Base-by-base conservation (phyloP, 1,140 invertebrate species). In the Aphelinus certus region DNA sequence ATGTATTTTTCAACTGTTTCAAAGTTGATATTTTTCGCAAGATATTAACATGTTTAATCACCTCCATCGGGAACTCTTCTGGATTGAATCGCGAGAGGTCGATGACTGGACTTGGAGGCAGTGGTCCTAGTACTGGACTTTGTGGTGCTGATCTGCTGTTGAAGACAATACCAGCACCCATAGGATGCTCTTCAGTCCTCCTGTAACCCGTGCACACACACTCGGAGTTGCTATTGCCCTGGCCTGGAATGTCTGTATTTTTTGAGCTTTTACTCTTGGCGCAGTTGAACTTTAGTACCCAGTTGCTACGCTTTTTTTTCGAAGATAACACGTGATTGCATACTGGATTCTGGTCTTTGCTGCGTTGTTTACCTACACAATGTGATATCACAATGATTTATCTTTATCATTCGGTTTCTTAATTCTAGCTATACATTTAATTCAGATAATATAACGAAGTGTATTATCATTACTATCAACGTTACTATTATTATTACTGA, bases 151-250 rank as follows among this genome's bases (percentile, higher is more conserved):
- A 85, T 75, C 81, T 76, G 74, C 85, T 85, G 70, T 89, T 88
- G 75, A 90, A 90, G n/a, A 89, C 84, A 42, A 88, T 84, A 65
- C 87, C 87, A 70, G 88, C 85, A 26, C 87, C 87, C 74, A 90
- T 83, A 75, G 88, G 86, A 75, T 90, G 88, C 45, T 91, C 89
- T 73, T 91, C 89, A 0, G 90, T 91, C 74, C 90, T 85, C 73
- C 89, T 85, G 78, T 91, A 92, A 53, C 90, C 89, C 6, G 90
- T 92, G 79, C 91, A 92, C 69, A 91, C 88, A 79, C 91, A 92
- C 79, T 90, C 82, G n/a, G 87, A 81, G 81, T 85, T 84, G 77
- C 82, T 83, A 84, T 84, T 86, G 81, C 86, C 81, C 76, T 87
- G 86, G 79, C 85, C 87, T 65, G 83, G 85, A 81, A 86, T 88